Base-by-base conservation (phyloP, 1,140 invertebrate species). In the Saccostrea glomerata region DNA sequence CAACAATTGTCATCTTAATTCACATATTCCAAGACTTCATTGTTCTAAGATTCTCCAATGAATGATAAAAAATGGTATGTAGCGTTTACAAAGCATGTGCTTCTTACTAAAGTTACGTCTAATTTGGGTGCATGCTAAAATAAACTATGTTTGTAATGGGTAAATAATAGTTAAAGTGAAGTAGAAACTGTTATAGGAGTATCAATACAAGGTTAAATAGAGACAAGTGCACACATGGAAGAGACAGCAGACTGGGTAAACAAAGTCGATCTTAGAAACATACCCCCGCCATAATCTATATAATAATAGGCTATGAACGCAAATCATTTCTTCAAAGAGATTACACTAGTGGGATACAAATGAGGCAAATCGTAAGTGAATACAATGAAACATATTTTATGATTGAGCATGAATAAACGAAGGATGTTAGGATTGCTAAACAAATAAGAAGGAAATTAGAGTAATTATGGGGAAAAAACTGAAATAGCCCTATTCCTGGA, bases 121-220 rank as follows among this genome's bases (percentile, higher is more conserved):
- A 77, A 77, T 25, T 9, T 36, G 30, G 25, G 11, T 77, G 25
- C 70, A 77, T 77, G 30, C 25, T 30, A 77, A 73, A 77, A 77
- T 77, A 36, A 77, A 30, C 70, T 36, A 13, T 77, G 70, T 77
- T 77, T 77, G 70, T 77, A 15, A 77, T 30, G 23, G 15, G 70
- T 25, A 77, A 77, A 30, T 77, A 77, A 11, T 30, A 77, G 30
- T 12, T 30, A 15, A 36, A 77, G 25, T 77, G 25, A 36, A 77
- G 70, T 77, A 36, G 70, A 77, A 36, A 15, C 70, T 17, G 70
- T 77, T 77, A 77, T 30, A 25, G 36, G 70, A 36, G 25, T 77
- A 77, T 30, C 70, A 77, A 77, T 77, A 23, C 13, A 77, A 30
- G 70, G 9, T 25, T 25, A 13, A 77, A 77, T 36, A 77, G 70